Conservation (phyloP, 2,113 vertebrate species). For the Anoplopoma fimbria region DNA sequence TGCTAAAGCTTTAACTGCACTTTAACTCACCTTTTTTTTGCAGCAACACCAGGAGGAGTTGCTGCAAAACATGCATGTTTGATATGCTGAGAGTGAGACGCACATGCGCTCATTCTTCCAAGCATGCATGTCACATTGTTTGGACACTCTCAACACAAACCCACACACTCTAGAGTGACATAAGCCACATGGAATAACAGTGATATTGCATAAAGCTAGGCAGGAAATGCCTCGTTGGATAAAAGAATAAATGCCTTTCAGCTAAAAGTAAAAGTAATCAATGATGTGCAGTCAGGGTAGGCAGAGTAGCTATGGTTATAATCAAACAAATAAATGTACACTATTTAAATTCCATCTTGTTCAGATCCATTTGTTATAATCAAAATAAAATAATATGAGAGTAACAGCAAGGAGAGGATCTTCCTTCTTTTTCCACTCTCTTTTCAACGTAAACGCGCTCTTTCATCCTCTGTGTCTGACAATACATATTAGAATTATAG, state of each 20-base stretch:
- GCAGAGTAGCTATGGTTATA: neutral
- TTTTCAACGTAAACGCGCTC: neutral
- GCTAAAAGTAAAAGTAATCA: slow-evolving; percentile 3
- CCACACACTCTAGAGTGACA: neutral
- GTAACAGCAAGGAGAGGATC: neutral
- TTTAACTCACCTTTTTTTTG: slow-evolving; percentile 33
- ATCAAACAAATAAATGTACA: slow-evolving; percentile 1
- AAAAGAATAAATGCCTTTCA: slow-evolving; percentile 45
- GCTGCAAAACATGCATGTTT: neutral
- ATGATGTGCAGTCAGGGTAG: slow-evolving; percentile 10
- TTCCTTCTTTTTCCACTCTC: neutral
- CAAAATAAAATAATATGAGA: neutral
- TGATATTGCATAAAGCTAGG: slow-evolving; percentile 6
- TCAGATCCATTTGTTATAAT: neutral
- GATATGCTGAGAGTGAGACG: slow-evolving; percentile 8
- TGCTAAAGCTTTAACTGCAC: slow-evolving; percentile 25
- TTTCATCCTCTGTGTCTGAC: neutral
- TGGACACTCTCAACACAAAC: slow-evolving; percentile 1
- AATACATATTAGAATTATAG: neutral
- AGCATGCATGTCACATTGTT: slow-evolving; percentile 23
- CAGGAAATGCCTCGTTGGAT: slow-evolving; percentile 17
- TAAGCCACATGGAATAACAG: slow-evolving; percentile 47
- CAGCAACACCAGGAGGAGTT: slow-evolving; percentile 1
- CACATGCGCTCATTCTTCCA: neutral
- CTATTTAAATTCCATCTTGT: neutral